A percentile compares a stretch with the other conserved stretches of the same genome.
Conservation (phyloP, 2,888 invertebrate species). For the Rapana venosa region DNA sequence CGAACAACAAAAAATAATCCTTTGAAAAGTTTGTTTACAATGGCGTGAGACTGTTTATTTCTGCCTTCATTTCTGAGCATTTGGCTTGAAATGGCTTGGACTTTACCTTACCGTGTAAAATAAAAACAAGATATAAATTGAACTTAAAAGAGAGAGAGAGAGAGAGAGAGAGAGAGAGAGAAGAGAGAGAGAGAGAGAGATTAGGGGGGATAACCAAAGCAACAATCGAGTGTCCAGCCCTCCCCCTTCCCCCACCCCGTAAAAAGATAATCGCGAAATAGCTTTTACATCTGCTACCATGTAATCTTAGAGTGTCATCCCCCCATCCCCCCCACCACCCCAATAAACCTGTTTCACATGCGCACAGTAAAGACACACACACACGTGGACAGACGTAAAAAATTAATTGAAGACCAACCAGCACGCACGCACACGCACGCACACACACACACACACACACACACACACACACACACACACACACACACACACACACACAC, state of each 20-base stretch:
- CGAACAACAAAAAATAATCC: no score
- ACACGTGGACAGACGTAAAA: background rate
- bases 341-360: no score
- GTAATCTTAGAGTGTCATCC: background rate
- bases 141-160: background rate
- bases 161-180: background rate
- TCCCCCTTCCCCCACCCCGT: no score
- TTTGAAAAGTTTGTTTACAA: no score
- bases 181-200: slow-evolving; percentile 18
- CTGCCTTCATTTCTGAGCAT: no score
- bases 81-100: no score
- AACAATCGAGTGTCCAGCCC: no score
- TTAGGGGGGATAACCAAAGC: background rate
- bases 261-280: background rate
- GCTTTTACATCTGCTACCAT: background rate
- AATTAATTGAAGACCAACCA: background rate
- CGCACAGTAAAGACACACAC: background rate
- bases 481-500: slow-evolving; percentile 23
- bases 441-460: slow-evolving; percentile 28
- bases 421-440: slow-evolving; percentile 2
- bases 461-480: slow-evolving; percentile 21
- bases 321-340: no score
- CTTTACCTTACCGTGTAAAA: no score
- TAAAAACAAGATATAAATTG: no score
- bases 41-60: no score